Evolutionary conservation across 2,113 vertebrate genomes (phyloP).

Genomic region (Phoenicopterus ruber): DNA sequence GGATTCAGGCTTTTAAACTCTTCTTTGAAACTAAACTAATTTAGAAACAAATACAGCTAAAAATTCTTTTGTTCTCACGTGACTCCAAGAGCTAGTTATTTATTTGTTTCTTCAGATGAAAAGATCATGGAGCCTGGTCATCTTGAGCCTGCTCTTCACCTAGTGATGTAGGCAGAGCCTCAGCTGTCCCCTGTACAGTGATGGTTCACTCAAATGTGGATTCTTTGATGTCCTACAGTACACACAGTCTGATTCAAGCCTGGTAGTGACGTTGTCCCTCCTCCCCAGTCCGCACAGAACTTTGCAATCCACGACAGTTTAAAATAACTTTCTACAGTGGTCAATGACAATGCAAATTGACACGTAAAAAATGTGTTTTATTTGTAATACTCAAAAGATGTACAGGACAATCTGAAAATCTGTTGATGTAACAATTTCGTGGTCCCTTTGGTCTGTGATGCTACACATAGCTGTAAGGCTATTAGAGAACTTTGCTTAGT

Average conservation of each 20-base stretch:
- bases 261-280: accelerated
- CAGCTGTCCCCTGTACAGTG: neutral
- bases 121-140: neutral
- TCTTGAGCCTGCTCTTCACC: neutral
- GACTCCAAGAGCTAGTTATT: neutral
- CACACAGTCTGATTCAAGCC: neutral
- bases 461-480: neutral
- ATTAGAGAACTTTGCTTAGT: neutral
- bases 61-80: neutral
- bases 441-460: neutral
- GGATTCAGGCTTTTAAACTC: neutral
- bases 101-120: neutral
- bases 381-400: neutral
- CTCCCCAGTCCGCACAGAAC: neutral
- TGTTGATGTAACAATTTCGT: neutral
- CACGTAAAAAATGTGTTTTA: neutral
- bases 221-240: neutral
- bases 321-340: neutral
- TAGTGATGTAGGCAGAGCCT: neutral
- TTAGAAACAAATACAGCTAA: neutral
- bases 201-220: neutral
- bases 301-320: neutral
- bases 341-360: neutral
- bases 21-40: neutral
- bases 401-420: neutral